Percentiles rank a stretch among this genome's conserved stretches.
These are phyloP conservation scores for human (Homo sapiens) DNA, from an alignment of 2,113 vertebrate genomes.

Conservation along the genomic window DNA sequence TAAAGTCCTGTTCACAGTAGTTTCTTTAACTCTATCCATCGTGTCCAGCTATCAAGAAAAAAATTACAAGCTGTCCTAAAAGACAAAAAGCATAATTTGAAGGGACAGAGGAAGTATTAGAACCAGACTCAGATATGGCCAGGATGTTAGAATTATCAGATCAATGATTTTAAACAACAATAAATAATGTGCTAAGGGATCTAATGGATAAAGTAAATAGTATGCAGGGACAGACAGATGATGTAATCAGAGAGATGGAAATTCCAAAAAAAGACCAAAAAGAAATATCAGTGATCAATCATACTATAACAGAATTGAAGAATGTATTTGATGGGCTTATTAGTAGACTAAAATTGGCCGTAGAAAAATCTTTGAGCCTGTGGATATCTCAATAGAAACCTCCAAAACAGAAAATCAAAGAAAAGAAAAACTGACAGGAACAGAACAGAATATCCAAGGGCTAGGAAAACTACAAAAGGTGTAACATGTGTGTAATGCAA, in stretches of 20 bases:
- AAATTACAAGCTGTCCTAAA: background rate
- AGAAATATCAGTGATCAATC: background rate
- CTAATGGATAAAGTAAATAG: background rate
- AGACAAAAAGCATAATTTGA: background rate
- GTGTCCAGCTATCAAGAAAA: background rate
- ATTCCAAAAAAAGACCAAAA: background rate
- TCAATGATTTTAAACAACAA: background rate
- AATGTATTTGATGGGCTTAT: background rate
- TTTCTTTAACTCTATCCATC: background rate
- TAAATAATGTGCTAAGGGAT: background rate
- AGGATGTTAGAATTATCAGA: background rate
- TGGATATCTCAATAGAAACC: background rate
- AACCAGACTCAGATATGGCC: background rate
- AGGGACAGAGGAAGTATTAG: background rate
- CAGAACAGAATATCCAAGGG: background rate
- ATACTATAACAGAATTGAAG: background rate
- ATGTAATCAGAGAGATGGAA: background rate
- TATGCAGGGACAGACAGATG: background rate
- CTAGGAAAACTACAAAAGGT: background rate
- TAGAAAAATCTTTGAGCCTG: background rate
- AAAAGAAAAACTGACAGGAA: background rate
- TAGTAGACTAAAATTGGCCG: background rate
- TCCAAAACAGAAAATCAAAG: background rate
- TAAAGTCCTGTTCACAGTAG: background rate
- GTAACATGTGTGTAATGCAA: background rate